Percentiles rank a stretch among this genome's conserved stretches.
These are phyloP conservation scores for Rhaphigaster nebulosa DNA, from an alignment of 2,888 invertebrate species.

Conservation along the genomic window DNA sequence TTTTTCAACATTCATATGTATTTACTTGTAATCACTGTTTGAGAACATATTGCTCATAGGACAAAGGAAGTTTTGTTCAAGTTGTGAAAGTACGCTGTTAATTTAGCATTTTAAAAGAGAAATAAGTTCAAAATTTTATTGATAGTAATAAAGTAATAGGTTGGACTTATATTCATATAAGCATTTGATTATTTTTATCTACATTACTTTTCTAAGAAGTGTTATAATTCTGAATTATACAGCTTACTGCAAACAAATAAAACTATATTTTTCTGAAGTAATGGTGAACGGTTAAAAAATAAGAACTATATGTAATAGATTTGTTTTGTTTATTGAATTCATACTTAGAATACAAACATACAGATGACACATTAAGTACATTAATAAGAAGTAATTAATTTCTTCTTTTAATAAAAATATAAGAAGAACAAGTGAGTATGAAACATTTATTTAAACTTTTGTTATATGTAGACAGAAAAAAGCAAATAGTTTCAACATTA, in stretches of 20 bases:
- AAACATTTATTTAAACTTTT: neutral
- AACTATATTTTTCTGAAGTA: neutral
- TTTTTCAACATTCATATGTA: neutral
- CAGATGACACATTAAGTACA: neutral
- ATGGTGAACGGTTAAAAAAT: neutral
- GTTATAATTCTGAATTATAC: neutral
- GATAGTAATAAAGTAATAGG: neutral
- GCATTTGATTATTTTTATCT: neutral
- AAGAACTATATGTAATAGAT: neutral
- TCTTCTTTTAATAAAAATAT: neutral
- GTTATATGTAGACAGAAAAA: neutral
- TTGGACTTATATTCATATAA: neutral
- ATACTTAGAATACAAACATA: conserved; percentile 18
- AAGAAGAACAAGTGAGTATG: conserved; percentile 1
- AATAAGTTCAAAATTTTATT: neutral
- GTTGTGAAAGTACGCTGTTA: neutral
- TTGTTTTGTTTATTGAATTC: neutral
- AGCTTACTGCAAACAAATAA: neutral
- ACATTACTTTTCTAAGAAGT: neutral
- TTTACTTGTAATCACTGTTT: neutral
- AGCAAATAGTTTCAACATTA: neutral
- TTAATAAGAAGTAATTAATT: neutral
- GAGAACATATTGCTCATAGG: neutral
- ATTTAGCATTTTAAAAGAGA: neutral
- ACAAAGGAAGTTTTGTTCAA: neutral